Evolutionary conservation across 2,113 vertebrate genomes (phyloP).

Genomic region (Spilogale gracilis): DNA sequence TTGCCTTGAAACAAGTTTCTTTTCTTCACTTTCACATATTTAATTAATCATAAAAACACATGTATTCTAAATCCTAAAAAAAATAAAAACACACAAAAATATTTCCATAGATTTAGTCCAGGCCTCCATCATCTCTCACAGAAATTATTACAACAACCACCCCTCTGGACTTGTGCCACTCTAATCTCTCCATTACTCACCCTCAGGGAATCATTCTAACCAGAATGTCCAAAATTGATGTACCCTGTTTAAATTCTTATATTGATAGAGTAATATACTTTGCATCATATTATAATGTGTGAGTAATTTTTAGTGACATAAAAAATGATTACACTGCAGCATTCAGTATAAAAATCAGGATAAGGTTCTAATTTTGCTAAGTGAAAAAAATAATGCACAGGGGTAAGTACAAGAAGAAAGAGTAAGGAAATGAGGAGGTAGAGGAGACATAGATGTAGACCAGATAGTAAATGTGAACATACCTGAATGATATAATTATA

Average conservation of each 20-base stretch:
- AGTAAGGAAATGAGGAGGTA: neutral
- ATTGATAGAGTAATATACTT: neutral
- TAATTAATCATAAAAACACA: neutral
- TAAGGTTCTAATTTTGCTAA: neutral
- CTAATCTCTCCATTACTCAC: neutral
- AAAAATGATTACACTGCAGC: neutral
- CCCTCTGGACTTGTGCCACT: neutral
- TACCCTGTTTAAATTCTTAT: neutral
- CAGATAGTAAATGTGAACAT: neutral
- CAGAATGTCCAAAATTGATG: neutral
- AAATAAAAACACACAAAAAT: too few relatives aligned
- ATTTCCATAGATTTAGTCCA: neutral
- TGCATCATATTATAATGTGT: neutral
- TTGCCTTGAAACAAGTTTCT: neutral
- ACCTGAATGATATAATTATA: neutral
- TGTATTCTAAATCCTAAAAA: neutral
- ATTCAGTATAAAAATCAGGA: conserved; percentile 20
- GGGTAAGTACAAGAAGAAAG: neutral
- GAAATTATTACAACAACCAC: neutral
- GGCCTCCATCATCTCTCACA: neutral
- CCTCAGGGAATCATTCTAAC: neutral
- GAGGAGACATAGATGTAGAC: neutral
- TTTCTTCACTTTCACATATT: neutral
- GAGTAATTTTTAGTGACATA: neutral
- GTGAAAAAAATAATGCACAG: neutral